Conservation (phyloP, 2,888 invertebrate genomes). For the Athetis lepigone region DNA sequence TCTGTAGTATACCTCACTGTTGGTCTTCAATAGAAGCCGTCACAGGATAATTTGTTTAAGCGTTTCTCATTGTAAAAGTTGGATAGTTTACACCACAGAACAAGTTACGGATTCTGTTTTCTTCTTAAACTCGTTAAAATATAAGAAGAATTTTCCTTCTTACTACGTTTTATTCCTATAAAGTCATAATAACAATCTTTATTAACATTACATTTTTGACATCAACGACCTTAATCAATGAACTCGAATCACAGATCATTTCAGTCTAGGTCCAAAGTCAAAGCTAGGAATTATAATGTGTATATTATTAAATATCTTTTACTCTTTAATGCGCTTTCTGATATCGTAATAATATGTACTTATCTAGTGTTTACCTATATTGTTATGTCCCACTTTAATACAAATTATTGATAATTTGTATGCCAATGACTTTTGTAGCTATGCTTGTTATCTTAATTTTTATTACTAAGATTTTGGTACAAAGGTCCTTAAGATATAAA, state of each 20-base stretch:
- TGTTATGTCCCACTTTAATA: constrained; percentile 3
- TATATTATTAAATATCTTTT: too few species aligned
- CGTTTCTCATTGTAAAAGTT: constrained; percentile 18
- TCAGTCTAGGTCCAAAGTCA: too few species aligned
- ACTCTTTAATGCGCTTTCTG: background rate
- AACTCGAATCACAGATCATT: too few species aligned
- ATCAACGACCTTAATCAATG: too few species aligned
- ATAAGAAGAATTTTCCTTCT: too few species aligned
- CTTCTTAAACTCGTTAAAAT: background rate
- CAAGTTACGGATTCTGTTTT: too few species aligned
- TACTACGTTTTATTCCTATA: too few species aligned
- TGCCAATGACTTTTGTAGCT: constrained; percentile 23
- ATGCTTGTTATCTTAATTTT: constrained; percentile 10
- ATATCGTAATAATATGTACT: background rate
- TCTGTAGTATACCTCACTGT: background rate
- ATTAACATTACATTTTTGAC: too few species aligned
- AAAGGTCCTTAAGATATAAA: background rate
- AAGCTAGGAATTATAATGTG: too few species aligned
- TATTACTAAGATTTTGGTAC: constrained; percentile 2
- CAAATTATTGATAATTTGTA: constrained; percentile 11
- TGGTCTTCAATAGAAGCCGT: constrained; percentile 9
- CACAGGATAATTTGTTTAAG: constrained; percentile 20
- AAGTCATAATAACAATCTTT: too few species aligned
- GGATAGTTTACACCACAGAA: background rate
- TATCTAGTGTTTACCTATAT: constrained; percentile 14